Percentiles rank a stretch among this genome's conserved stretches.
Evolutionary conservation across 2,797 vertebrate species (phyloP).

Genomic region (Pseudochaenichthys georgianus): DNA sequence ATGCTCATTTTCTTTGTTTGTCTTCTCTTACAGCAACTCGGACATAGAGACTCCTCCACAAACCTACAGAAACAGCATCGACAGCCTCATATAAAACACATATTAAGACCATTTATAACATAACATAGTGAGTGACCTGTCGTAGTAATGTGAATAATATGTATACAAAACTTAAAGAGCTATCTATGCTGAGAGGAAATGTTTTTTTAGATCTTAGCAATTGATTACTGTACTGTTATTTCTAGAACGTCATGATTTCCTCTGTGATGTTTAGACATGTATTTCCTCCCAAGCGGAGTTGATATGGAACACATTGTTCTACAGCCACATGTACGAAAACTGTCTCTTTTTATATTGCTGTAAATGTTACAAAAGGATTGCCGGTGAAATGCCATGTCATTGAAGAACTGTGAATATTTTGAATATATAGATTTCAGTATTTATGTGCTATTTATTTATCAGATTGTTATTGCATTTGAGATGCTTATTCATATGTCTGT

Average conservation of each 20-base stretch:
- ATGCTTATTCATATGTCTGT: slow-evolving; percentile 21
- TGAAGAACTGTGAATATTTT: slow-evolving; percentile 57
- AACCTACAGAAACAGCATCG: slow-evolving; percentile 79
- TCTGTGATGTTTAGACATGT: slow-evolving; percentile 6
- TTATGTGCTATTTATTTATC: slow-evolving; percentile 62
- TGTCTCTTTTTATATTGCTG: neutral
- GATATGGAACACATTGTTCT: slow-evolving; percentile 81
- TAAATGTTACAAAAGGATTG: slow-evolving; percentile 13
- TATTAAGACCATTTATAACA: neutral
- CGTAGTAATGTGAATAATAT: neutral
- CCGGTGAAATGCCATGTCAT: neutral
- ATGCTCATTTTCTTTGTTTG: slow-evolving; percentile 33
- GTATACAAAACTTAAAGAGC: neutral
- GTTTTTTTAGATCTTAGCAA: neutral
- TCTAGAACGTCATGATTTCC: slow-evolving; percentile 1
- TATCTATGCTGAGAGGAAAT: neutral
- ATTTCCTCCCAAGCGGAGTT: slow-evolving; percentile 76
- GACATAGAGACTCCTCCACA: slow-evolving; percentile 72
- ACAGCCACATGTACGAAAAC: slow-evolving; percentile 16
- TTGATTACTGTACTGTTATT: neutral
- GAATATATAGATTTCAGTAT: slow-evolving; percentile 28
- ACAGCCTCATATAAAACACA: slow-evolving; percentile 78
- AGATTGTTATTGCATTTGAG: slow-evolving; percentile 5
- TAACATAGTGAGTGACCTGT: neutral
- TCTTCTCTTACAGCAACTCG: slow-evolving; percentile 69